Percentiles rank a stretch among this genome's conserved stretches.
Evolutionary conservation across 2,888 invertebrate genomes (phyloP).

Genomic region (Fabriciana adippe): DNA sequence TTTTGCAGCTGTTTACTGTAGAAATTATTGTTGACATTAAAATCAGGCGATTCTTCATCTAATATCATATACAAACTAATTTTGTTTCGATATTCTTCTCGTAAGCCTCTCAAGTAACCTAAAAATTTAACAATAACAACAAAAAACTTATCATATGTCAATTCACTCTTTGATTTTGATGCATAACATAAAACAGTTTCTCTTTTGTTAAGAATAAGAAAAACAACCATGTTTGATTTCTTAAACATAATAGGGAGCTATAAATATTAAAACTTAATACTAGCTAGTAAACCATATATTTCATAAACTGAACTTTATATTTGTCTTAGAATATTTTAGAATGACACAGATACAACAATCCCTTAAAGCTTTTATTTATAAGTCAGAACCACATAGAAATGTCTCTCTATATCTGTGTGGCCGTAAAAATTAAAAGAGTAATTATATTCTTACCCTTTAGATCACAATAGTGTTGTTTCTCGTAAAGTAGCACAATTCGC

Average conservation of each 20-base stretch:
- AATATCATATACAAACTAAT: constrained; percentile 2
- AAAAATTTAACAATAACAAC: background rate
- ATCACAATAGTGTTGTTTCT: background rate
- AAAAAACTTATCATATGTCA: background rate
- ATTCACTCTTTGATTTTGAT: background rate
- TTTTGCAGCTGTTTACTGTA: constrained; percentile 5
- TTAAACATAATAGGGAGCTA: too few species aligned
- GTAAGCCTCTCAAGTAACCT: background rate
- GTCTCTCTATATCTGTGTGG: too few species aligned
- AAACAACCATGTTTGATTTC: too few species aligned
- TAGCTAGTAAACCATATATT: too few species aligned
- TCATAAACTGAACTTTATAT: too few species aligned
- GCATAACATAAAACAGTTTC: too few species aligned
- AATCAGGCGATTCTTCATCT: background rate
- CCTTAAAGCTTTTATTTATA: too few species aligned
- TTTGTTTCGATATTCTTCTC: constrained; percentile 1
- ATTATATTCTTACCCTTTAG: background rate
- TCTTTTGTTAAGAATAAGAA: background rate
- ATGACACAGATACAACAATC: too few species aligned
- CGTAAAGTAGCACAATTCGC: background rate
- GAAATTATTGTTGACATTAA: background rate
- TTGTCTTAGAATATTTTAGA: too few species aligned
- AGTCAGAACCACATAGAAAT: too few species aligned
- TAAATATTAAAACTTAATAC: too few species aligned
- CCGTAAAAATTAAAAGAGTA: too few species aligned